Percentiles rank a stretch among this genome's conserved stretches.
Conservation (phyloP, 2,888 invertebrate genomes). For the Miltochrista miniata region DNA sequence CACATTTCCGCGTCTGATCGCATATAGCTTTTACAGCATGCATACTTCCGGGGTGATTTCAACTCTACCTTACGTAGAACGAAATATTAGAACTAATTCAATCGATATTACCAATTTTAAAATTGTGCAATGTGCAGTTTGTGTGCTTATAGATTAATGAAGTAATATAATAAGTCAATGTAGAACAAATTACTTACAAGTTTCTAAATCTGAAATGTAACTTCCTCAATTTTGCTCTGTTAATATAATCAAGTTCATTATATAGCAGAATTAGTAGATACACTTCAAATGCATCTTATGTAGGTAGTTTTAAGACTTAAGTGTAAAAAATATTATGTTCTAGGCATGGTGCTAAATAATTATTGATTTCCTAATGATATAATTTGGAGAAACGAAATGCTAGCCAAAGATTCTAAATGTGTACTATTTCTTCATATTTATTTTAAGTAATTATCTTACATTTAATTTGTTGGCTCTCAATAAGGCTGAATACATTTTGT, state of each 20-base stretch:
- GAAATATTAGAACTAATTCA: neutral
- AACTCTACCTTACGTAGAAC: neutral
- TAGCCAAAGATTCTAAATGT: conserved; percentile 42
- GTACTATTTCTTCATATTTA: conserved; percentile 21
- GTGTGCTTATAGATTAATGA: too few relatives aligned
- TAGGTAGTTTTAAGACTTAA: conserved; percentile 12
- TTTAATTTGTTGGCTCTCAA: conserved; percentile 1
- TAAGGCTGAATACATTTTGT: conserved; percentile 26
- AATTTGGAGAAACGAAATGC: conserved; percentile 30
- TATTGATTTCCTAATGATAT: conserved; percentile 22
- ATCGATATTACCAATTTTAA: too few relatives aligned
- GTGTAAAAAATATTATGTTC: neutral
- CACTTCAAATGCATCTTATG: conserved; percentile 23
- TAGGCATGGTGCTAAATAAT: conserved; percentile 23
- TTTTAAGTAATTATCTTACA: conserved; percentile 20
- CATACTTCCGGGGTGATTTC: conserved; percentile 15
- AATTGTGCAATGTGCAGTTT: too few relatives aligned
- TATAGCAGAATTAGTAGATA: conserved; percentile 19
- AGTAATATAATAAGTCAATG: too few relatives aligned
- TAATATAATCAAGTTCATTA: conserved; percentile 26
- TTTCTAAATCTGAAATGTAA: conserved; percentile 10
- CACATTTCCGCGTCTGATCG: conserved; percentile 19
- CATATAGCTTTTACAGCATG: conserved; percentile 10
- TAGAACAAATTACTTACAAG: too few relatives aligned
- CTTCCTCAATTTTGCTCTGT: conserved; percentile 33